phyloP scores from a whole-genome alignment of 1,140 invertebrate genomes.

The Mizuhopecten yessoensis region DNA sequence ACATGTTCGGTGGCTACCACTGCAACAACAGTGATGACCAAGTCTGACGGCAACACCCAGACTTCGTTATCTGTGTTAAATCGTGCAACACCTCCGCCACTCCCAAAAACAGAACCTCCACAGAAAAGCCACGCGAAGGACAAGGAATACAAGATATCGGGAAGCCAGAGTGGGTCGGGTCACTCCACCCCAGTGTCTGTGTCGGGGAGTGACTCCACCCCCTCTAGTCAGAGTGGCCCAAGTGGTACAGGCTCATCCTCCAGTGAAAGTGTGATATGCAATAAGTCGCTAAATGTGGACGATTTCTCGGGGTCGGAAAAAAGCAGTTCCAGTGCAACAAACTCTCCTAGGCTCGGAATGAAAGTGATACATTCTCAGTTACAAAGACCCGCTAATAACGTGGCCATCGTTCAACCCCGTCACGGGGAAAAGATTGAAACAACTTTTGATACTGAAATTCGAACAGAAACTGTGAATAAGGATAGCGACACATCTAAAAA shows the following conservation, averaged over 20 bases:
- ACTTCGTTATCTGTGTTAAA: conserved; percentile 76
- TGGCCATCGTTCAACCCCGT: conserved; percentile 80
- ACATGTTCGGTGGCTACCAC: conserved; percentile 74
- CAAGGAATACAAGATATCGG: conserved; percentile 52
- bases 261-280: conserved; percentile 78
- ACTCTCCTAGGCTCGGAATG: conserved; percentile 78
- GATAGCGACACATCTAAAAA: conserved; percentile 55
- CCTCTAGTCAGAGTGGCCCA: conserved; percentile 70
- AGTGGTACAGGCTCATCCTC: conserved; percentile 75
- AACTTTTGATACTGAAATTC: conserved; percentile 82
- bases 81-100: conserved; percentile 61
- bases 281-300: conserved; percentile 67
- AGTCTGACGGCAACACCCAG: conserved; percentile 80
- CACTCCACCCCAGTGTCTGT: conserved; percentile 41
- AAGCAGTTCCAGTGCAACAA: conserved; percentile 68
- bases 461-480: conserved; percentile 79
- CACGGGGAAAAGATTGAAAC: conserved; percentile 82
- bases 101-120: conserved; percentile 69
- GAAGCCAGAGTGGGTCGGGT: conserved; percentile 43
- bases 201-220: conserved; percentile 58
- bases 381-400: conserved; percentile 78
- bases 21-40: conserved; percentile 64
- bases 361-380: conserved; percentile 77
- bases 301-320: conserved; percentile 65
- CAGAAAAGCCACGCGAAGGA: conserved; percentile 55